phyloP scores from a whole-genome alignment of 2,797 vertebrate genomes.

The Clarias laeviceps region DNA sequence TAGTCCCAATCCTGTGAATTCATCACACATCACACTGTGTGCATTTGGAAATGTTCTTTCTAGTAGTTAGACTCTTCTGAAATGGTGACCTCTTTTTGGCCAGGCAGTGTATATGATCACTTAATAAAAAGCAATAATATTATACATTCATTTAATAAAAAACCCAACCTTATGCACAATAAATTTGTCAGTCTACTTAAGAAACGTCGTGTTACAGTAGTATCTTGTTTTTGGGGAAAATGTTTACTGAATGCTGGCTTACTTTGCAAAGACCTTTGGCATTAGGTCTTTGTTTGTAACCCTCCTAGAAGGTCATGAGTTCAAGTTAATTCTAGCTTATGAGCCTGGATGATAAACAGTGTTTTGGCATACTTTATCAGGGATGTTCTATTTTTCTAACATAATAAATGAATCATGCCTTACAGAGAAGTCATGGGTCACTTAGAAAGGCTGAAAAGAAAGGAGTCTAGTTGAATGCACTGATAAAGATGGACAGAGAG shows the following conservation, averaged over 20 bases:
- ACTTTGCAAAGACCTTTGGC: not conserved
- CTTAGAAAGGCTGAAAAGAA: not conserved
- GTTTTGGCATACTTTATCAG: not conserved
- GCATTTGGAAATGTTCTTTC: no score
- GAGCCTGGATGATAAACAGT: constrained; percentile 4
- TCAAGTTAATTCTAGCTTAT: not conserved
- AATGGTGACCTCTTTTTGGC: no score
- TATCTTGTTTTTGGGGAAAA: not conserved
- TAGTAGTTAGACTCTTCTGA: no score
- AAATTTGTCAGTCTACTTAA: not conserved
- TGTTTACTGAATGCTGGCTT: not conserved
- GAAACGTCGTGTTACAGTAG: not conserved
- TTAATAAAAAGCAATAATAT: no score
- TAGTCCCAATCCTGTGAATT: no score
- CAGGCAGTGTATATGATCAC: no score
- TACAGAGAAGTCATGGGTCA: constrained; percentile 14
- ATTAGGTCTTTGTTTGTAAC: not conserved
- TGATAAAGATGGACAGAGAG: not conserved
- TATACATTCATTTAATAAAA: no score
- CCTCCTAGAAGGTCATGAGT: not conserved
- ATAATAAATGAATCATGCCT: not conserved
- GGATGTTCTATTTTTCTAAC: not conserved
- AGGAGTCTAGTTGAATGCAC: constrained; percentile 1
- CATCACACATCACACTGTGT: no score
- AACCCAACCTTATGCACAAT: no score